Base-by-base conservation (phyloP, 2,888 invertebrate species). In the Oeneis ivallda region DNA sequence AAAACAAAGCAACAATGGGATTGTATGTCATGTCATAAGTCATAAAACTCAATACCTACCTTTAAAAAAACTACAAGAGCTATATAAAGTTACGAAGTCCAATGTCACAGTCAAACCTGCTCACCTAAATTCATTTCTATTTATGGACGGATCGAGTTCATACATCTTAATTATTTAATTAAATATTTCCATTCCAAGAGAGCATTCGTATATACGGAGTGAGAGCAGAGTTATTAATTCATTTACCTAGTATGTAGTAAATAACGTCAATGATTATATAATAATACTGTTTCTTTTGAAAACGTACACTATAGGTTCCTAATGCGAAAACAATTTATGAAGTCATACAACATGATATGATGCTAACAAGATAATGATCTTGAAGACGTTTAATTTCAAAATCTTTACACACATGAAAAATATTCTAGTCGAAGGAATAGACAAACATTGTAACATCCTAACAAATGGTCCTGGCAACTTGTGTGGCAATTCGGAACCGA, bases 101-200 rank as follows among this genome's bases (percentile, higher is more conserved):
- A 54, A 62, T 54, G 62, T 62, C 62, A 54, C 45, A 43, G n/a
- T 52, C n/a, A 26, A 60, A 61, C 61, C 39, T 61, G 41, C 47
- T 61, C 39, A 52, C 53, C 32, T 62, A 62, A 62, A 62, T 52
- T 50, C 41, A 61, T 41, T 54, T 56, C 43, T 15, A 41, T 17
- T 47, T 60, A 41, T 60, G 67, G 58, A 58, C 65, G 58, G 59
- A 64, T 54, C 61, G 50, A 43, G 58, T 50, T 13, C 19, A 65
- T 53, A 62, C 53, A 59, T 43, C 32, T 50, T 60, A 52, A 39
- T 26, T 57, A 39, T 53, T 53, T 50, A 45, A 39, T 52, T 47
- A 65, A 54, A 54, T 59, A 62, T 57, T 45, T 53, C 45, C n/a
- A 41, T 67, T 52, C 43, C n/a, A 58, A 70, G 70, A 70, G 70